Conservation (phyloP, 2,888 invertebrate genomes). For the Limnephilus auricula region DNA sequence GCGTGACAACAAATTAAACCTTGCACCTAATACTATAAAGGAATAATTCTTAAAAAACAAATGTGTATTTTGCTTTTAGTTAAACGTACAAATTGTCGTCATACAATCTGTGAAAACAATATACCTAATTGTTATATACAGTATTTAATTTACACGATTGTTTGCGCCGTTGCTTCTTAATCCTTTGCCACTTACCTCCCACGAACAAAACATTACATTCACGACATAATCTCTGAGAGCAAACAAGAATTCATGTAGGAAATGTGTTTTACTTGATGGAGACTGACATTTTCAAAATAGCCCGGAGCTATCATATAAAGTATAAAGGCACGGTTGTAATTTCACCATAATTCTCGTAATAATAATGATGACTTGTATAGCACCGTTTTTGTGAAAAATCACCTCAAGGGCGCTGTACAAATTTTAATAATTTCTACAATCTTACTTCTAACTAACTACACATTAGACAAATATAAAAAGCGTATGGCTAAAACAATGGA, state of each 20-base stretch:
- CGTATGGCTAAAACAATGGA: too few species aligned
- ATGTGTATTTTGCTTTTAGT: too few species aligned
- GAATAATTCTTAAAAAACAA: too few species aligned
- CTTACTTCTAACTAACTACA: too few species aligned
- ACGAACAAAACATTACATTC: neutral
- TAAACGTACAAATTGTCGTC: neutral
- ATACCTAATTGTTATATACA: neutral
- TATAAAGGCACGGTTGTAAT: neutral
- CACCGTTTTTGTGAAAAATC: too few species aligned
- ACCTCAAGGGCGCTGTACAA: too few species aligned
- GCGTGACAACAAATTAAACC: too few species aligned
- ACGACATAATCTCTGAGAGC: neutral
- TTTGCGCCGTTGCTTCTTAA: neutral
- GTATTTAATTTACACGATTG: neutral
- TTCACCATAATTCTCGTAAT: neutral
- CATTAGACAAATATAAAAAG: too few species aligned
- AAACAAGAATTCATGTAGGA: neutral
- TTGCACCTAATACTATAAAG: too few species aligned
- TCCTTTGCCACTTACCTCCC: neutral
- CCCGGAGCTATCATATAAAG: neutral
- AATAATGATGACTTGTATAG: too few species aligned
- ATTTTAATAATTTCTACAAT: too few species aligned
- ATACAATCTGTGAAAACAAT: neutral
- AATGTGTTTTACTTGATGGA: neutral
- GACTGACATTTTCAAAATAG: neutral